A percentile compares a stretch with the other conserved stretches of the same genome.
Conservation (phyloP, 2,797 vertebrate genomes). For the Sibirionetta formosa region DNA sequence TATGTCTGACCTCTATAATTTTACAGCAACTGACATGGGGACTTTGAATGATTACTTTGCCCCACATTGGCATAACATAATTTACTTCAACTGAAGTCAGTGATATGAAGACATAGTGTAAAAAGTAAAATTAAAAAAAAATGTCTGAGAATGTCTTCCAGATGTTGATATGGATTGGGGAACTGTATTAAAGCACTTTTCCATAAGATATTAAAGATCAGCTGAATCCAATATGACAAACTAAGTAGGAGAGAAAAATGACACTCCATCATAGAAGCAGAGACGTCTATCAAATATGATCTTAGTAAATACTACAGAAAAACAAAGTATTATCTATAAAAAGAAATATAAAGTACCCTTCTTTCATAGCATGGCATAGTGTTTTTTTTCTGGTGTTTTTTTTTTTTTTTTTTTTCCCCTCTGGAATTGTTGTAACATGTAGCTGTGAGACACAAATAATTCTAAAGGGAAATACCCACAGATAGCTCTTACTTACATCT, state of each 20-base stretch:
- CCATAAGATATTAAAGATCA: neutral
- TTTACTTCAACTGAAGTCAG: slow-evolving; percentile 22
- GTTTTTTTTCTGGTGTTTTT: neutral
- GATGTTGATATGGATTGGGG: neutral
- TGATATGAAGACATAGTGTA: neutral
- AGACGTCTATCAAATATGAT: neutral
- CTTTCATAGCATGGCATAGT: neutral
- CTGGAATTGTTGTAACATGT: neutral
- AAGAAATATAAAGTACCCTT: neutral
- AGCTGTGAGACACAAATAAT: neutral
- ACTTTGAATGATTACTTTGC: slow-evolving; percentile 9
- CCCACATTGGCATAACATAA: neutral
- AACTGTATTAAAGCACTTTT: slow-evolving; percentile 23
- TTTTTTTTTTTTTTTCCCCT: no score
- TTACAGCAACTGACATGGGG: slow-evolving; percentile 6
- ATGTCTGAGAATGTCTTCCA: slow-evolving; percentile 7
- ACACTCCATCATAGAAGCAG: neutral
- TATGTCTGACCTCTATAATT: slow-evolving; percentile 30
- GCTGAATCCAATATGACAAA: neutral
- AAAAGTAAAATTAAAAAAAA: neutral
- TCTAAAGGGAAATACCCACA: neutral
- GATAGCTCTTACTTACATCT: neutral
- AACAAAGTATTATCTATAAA: neutral
- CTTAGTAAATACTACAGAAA: neutral
- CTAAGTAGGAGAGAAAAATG: neutral